Percentiles rank a stretch among this genome's conserved stretches.
Evolutionary conservation across 2,113 vertebrate genomes (phyloP).

Genomic region (Grammatotria lemairii): DNA sequence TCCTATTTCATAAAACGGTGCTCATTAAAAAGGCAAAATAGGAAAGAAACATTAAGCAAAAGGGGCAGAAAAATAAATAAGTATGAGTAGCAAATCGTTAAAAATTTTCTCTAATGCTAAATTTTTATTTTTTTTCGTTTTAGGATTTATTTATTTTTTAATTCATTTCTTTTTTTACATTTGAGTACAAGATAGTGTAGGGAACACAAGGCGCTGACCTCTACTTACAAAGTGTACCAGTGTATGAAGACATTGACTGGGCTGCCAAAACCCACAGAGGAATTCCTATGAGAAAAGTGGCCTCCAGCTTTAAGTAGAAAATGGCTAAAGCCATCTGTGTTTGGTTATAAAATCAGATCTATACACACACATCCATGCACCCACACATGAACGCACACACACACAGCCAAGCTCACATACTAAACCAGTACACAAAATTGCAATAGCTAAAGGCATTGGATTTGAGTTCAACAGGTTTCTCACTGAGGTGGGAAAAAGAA

Average conservation of each 20-base stretch:
- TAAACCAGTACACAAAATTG: constrained; percentile 63
- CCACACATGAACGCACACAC: neutral
- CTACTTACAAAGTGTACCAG: constrained; percentile 69
- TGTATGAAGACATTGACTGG: constrained; percentile 67
- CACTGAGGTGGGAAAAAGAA: constrained; percentile 22
- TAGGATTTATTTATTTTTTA: neutral
- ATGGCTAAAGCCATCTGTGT: constrained; percentile 56
- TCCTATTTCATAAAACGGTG: constrained; percentile 45
- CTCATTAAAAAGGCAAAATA: constrained; percentile 24
- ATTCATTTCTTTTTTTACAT: constrained; percentile 33
- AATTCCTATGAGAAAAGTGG: constrained; percentile 60
- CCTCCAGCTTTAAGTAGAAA: constrained; percentile 68
- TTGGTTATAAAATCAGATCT: constrained; percentile 61
- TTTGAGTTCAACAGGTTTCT: constrained; percentile 58
- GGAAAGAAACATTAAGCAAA: constrained; percentile 32
- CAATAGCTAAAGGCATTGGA: constrained; percentile 68
- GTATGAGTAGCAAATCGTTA: constrained; percentile 54
- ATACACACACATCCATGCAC: constrained; percentile 45
- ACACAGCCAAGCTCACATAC: neutral
- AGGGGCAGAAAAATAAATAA: constrained; percentile 64
- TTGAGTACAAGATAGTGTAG: constrained; percentile 45
- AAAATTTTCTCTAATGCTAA: constrained; percentile 44
- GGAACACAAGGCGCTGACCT: constrained; percentile 41
- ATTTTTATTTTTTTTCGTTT: neutral
- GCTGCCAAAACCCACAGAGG: constrained; percentile 44